phyloP scores from a whole-genome alignment of 2,113 vertebrate genomes.

The Pedetes capensis region DNA sequence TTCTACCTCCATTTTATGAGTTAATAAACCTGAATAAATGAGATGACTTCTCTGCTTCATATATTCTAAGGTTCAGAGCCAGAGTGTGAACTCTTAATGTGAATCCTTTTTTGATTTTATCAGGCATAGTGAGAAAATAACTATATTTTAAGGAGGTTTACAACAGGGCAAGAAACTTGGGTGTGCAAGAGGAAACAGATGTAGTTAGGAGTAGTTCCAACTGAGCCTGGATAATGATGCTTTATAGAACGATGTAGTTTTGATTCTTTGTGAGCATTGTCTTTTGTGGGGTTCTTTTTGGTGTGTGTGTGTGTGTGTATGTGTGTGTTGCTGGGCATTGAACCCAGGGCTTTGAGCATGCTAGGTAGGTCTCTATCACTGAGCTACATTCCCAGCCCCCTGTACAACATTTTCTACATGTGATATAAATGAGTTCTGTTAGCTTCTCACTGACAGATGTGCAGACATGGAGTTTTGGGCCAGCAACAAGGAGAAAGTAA shows the following conservation, averaged over 20 bases:
- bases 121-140: not conserved
- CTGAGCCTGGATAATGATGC: too few relatives aligned
- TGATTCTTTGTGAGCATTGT: not conserved
- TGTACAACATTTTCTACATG: too few relatives aligned
- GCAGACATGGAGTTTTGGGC: not conserved
- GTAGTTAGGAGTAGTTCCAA: not conserved
- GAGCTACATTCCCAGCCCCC: too few relatives aligned
- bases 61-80: not conserved
- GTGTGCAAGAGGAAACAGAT: not conserved
- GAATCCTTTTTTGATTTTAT: not conserved
- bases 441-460: not conserved
- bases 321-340: too few relatives aligned
- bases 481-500: too few relatives aligned
- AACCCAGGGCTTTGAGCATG: too few relatives aligned
- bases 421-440: not conserved
- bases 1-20: not conserved
- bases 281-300: too few relatives aligned
- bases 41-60: not conserved
- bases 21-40: not conserved
- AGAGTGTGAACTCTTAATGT: not conserved
- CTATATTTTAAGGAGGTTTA: conserved; percentile 25
- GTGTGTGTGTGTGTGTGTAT: too few relatives aligned
- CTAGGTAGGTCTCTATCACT: too few relatives aligned
- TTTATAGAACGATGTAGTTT: not conserved
- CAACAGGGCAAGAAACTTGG: not conserved